A percentile compares a stretch with the other conserved stretches of the same genome.
These are phyloP conservation scores for Atherinomorus stipes DNA, from an alignment of 2,113 vertebrate genomes.

Conservation along the genomic window DNA sequence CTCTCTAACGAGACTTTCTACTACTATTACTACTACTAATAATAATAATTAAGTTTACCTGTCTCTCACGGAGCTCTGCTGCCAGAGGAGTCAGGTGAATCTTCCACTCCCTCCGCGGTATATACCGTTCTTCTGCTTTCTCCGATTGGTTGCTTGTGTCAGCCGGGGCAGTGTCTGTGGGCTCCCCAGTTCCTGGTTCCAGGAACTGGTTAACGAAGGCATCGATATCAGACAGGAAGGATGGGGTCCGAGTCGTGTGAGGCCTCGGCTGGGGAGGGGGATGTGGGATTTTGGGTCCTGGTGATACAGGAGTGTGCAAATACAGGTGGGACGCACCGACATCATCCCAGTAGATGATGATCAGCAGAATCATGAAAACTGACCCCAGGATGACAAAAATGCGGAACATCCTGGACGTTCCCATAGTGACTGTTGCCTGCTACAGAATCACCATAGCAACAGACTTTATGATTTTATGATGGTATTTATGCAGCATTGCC, in stretches of 20 bases:
- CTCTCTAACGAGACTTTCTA: not conserved
- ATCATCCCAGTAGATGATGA: constrained; percentile 98
- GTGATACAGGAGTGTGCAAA: constrained; percentile 87
- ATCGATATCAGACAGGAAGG: constrained; percentile 85
- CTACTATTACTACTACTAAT: not conserved
- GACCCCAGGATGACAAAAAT: constrained; percentile 91
- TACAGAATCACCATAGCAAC: constrained; percentile 67
- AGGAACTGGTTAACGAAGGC: constrained; percentile 89
- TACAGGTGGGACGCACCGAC: constrained; percentile 91
- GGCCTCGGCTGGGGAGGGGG: constrained; percentile 71
- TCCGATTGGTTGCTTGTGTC: constrained; percentile 81
- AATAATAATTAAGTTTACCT: constrained; percentile 39
- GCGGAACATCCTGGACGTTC: constrained; percentile 90
- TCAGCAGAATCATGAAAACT: constrained; percentile 92
- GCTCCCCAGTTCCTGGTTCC: constrained; percentile 83
- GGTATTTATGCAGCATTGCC: constrained; percentile 34
- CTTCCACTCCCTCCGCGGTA: constrained; percentile 92
- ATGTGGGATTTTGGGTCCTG: constrained; percentile 79
- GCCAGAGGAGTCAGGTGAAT: constrained; percentile 82
- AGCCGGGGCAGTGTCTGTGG: constrained; percentile 71
- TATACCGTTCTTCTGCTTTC: constrained; percentile 85
- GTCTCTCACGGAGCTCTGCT: constrained; percentile 82
- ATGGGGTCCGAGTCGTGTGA: constrained; percentile 61
- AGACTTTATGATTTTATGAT: constrained; percentile 21
- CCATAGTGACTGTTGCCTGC: constrained; percentile 85